Base-by-base conservation (phyloP, 2,888 invertebrate genomes). In the Odontothrips loti region DNA sequence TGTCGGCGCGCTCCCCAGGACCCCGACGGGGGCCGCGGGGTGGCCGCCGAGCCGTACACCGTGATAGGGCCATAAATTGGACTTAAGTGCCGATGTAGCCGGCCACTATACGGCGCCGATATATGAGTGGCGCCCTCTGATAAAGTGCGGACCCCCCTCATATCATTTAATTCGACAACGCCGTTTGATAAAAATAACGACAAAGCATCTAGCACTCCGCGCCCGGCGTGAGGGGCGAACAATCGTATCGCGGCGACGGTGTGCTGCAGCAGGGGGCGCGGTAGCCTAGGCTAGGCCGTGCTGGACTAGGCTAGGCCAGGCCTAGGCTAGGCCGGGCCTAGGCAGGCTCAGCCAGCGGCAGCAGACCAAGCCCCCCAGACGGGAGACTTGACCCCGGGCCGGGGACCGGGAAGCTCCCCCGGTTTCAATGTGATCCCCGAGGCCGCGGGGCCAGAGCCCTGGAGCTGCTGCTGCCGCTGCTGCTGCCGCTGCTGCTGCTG, bases 21-120 rank as follows among this genome's bases (percentile, higher is more conserved):
- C 51, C 51, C 15, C 20, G 58, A 10, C 51, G 51, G 51, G 15
- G 51, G 51, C 51, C 51, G 34, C 34, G 34, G 34, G 34, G 34
- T 2, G 34, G 34, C 34, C 27, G 68, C 12, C 27, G 68, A 11
- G 27, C n/a, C 23, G 68, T 75, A 75, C 68, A 75, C 27, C 68
- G 68, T 75, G n/a, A 75, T 75, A 10, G 68, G 68, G 68, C 68
- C 68, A 75, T 75, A 75, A 75, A 75, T 75, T 12, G 68, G 68
- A 27, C 68, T 75, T 75, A 75, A 58, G 58, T 58, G 58, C 58
- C 58, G 58, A 75, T 75, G 68, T 75, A 23, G 68, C 23, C 68
- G 27, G 23, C 23, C 68, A 27, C 68, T 23, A 75, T 75, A 75
- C 0, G 58, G 58, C 20, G 58, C 20, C 20, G 58, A 58, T 58